phyloP scores from a whole-genome alignment of 2,797 vertebrate species.

The Poeciliopsis turneri region DNA sequence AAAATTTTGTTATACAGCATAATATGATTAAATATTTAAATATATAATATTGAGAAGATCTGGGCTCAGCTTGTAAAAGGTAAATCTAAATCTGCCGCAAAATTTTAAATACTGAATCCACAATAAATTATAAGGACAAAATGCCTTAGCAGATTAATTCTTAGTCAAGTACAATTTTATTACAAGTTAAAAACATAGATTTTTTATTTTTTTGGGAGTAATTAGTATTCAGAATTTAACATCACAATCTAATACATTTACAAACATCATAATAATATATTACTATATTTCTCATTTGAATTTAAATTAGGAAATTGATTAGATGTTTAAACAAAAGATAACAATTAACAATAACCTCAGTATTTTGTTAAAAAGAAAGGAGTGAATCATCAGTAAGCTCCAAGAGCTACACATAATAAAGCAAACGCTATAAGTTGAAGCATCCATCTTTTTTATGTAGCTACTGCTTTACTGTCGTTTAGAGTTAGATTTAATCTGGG shows the following conservation, averaged over 20 bases:
- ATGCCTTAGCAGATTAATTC: too few species aligned
- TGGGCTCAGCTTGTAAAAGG: too few species aligned
- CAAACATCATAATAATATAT: neutral
- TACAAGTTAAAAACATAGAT: too few species aligned
- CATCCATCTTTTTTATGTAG: neutral
- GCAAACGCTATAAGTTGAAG: neutral
- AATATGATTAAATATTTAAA: too few species aligned
- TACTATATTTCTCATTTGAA: neutral
- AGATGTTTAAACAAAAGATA: neutral
- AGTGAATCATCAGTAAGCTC: neutral
- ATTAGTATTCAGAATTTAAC: neutral
- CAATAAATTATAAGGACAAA: too few species aligned
- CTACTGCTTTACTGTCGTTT: neutral
- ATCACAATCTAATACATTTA: neutral
- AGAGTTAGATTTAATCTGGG: neutral
- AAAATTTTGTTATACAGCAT: too few species aligned
- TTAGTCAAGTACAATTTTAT: too few species aligned
- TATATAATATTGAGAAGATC: too few species aligned
- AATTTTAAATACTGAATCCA: too few species aligned
- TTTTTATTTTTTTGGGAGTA: too few species aligned
- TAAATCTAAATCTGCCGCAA: too few species aligned
- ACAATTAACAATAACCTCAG: neutral
- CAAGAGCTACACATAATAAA: neutral
- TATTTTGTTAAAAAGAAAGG: neutral
- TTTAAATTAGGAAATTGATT: neutral